Conservation (phyloP, 2,888 invertebrate genomes). For the Dryobota labecula region DNA sequence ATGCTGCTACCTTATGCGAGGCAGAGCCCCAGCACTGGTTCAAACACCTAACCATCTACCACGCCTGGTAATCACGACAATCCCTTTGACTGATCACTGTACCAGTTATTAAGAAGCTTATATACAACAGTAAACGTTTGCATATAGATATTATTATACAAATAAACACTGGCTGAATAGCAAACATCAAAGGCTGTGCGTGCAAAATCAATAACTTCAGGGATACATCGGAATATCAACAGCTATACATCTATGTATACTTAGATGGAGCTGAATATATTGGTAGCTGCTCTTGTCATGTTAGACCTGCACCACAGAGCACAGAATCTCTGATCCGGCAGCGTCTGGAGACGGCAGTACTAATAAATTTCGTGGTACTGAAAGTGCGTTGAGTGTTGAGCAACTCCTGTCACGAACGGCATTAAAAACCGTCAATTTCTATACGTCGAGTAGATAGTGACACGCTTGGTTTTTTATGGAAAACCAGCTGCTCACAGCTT, state of each 20-base stretch:
- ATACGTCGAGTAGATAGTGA: too few species aligned
- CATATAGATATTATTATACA: neutral
- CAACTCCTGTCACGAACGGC: neutral
- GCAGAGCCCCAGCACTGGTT: too few species aligned
- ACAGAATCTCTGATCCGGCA: neutral
- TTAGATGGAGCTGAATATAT: neutral
- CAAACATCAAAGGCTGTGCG: neutral
- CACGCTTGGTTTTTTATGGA: too few species aligned
- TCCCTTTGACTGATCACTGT: neutral
- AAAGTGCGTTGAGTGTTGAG: neutral
- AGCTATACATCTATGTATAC: neutral
- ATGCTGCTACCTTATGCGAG: too few species aligned
- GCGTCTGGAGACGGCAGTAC: too few species aligned
- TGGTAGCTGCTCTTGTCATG: neutral
- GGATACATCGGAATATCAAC: neutral
- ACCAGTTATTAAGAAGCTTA: neutral
- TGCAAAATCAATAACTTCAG: slow-evolving; percentile 3
- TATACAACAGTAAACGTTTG: neutral
- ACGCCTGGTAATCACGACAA: neutral
- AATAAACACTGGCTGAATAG: neutral
- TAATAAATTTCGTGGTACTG: neutral
- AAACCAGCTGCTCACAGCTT: too few species aligned
- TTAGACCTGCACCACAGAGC: neutral
- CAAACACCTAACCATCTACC: neutral
- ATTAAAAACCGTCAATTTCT: too few species aligned